These are phyloP conservation scores for Phylloscopus whistleri DNA, from an alignment of 2,113 vertebrate species.

Conservation along the genomic window DNA sequence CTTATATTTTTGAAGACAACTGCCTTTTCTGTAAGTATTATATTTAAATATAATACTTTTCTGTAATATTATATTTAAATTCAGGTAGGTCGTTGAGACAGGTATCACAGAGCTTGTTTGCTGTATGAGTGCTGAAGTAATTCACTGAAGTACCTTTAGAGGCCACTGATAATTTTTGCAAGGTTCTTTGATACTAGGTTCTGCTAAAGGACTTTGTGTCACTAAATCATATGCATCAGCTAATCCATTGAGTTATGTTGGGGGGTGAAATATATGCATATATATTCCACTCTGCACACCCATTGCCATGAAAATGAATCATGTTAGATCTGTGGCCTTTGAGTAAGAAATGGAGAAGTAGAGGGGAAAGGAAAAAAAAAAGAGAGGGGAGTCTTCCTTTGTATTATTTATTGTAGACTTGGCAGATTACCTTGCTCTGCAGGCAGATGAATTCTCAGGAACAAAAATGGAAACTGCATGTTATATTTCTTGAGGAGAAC, in stretches of 20 bases:
- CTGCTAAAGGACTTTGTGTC: background rate
- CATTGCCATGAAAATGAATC: background rate
- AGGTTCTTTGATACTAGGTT: background rate
- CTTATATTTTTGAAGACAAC: background rate
- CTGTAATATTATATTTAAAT: background rate
- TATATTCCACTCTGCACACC: background rate
- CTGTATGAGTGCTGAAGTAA: background rate
- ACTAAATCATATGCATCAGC: background rate
- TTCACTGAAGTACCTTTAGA: background rate
- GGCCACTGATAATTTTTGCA: background rate
- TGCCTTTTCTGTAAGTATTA: background rate
- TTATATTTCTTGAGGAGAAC: background rate
- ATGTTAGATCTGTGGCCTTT: background rate
- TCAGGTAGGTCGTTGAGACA: background rate
- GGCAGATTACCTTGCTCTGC: background rate
- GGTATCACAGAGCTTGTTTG: background rate
- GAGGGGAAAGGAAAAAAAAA: background rate
- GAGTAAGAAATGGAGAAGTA: background rate
- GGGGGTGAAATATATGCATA: background rate
- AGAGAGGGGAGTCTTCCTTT: background rate
- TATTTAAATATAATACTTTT: too few species aligned
- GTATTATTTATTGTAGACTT: background rate
- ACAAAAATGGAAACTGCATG: background rate
- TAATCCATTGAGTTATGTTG: background rate
- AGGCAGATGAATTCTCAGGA: background rate